phyloP scores from a whole-genome alignment of 2,113 vertebrate genomes.

The Geococcyx californianus region DNA sequence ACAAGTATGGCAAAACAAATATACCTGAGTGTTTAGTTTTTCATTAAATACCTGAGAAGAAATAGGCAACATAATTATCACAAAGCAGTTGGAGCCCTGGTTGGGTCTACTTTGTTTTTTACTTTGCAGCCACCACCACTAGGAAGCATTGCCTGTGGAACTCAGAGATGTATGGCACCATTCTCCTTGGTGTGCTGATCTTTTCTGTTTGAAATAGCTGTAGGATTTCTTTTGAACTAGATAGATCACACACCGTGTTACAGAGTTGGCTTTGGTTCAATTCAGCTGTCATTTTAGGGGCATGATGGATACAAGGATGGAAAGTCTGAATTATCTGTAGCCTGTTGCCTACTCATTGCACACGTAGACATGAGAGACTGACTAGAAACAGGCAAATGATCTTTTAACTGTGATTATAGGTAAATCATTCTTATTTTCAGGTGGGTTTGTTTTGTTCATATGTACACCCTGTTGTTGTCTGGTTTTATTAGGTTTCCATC shows the following conservation, averaged over 20 bases:
- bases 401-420: neutral
- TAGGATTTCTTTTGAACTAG: neutral
- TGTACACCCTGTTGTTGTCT: neutral
- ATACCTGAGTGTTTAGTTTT: neutral
- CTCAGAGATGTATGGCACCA: neutral
- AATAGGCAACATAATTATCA: constrained; percentile 9
- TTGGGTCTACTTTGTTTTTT: neutral
- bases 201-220: neutral
- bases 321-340: neutral
- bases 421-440: neutral
- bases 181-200: neutral
- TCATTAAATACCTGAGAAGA: constrained; percentile 32
- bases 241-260: neutral
- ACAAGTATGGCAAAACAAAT: constrained; percentile 3
- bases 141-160: neutral
- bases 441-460: neutral
- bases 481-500: neutral
- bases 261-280: neutral
- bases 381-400: neutral
- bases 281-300: neutral
- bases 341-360: neutral
- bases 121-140: neutral
- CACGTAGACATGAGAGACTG: neutral
- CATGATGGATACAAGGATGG: neutral
- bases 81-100: neutral